Base-by-base conservation (phyloP, 2,888 invertebrate genomes). In the Heliothis peltigera region DNA sequence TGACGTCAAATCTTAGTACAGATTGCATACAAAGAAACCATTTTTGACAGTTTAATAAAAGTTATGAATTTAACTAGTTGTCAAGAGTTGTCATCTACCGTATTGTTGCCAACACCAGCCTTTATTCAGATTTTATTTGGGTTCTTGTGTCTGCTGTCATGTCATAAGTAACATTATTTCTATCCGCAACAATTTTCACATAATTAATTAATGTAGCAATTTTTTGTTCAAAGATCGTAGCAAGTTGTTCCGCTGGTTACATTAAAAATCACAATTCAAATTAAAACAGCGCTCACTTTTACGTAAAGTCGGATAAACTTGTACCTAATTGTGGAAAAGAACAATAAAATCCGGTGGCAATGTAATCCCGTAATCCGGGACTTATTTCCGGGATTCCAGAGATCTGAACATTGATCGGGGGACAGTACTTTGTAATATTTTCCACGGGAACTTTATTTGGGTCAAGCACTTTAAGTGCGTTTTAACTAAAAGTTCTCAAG, bases 311-410 rank as follows among this genome's bases (percentile, higher is more conserved):
- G 52, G 73, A 74, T 70, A 67, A 76, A 58, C 70, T 25, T 21
- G 46, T 49, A 62, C 61, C 65, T 72, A 70, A 77, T 79, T 77
- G 65, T 72, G 51, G 75, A 61, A 71, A 75, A 72, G 68, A 72
- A 80, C 80, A 70, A 72, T 81, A 81, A 80, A 80, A 77, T 72
- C 67, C 67, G 32, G 42, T 48, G 44, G 48, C 42, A 68, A 72
- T 61, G 71, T 70, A 80, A 79, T 79, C 73, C 79, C 56, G 64
- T 53, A 63, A 75, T 70, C 81, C 69, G 52, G 64, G 63, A 75
- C 49, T 71, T 77, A 79, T 77, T 68, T 70, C 81, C 77, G 65
- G 70, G 67, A 61, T 68, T 70, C 58, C 17, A 25, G 56, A 74
- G 79, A 76, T 76, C 69, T 79, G 70, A 79, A 65, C 70, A 65